A percentile compares a stretch with the other conserved stretches of the same genome.
phyloP scores from a whole-genome alignment of 2,797 vertebrate species.

The Lophotriccus pileatus region DNA sequence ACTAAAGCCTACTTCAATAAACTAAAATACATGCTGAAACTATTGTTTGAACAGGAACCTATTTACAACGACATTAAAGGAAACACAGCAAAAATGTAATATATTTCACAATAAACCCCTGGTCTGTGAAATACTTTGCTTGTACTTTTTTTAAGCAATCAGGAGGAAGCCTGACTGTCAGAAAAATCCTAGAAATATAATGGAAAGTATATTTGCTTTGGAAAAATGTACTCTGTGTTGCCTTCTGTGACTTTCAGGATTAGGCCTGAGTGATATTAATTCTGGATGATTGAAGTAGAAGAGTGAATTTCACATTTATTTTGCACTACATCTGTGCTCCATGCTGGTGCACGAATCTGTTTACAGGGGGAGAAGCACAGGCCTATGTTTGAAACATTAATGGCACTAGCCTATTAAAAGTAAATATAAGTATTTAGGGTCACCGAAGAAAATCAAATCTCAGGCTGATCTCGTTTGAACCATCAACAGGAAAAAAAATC shows the following conservation, averaged over 20 bases:
- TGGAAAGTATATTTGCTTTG: neutral
- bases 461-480: neutral
- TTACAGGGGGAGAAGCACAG: neutral
- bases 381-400: neutral
- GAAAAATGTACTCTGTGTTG: neutral
- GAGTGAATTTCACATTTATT: neutral
- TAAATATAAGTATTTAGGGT: neutral
- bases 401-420: neutral
- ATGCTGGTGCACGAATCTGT: neutral
- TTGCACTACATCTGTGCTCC: neutral
- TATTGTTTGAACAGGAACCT: neutral
- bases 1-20: slow-evolving; percentile 18
- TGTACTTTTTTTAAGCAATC: neutral
- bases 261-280: neutral
- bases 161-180: neutral
- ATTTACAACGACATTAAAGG: neutral
- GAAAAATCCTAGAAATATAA: neutral
- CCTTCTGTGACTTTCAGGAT: neutral
- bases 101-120: neutral
- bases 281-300: neutral
- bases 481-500: neutral
- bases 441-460: neutral
- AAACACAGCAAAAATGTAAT: neutral
- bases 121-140: neutral
- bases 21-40: neutral